A percentile compares a stretch with the other conserved stretches of the same genome.
phyloP scores from a whole-genome alignment of 1,140 invertebrate species.

The Homarus americanus region DNA sequence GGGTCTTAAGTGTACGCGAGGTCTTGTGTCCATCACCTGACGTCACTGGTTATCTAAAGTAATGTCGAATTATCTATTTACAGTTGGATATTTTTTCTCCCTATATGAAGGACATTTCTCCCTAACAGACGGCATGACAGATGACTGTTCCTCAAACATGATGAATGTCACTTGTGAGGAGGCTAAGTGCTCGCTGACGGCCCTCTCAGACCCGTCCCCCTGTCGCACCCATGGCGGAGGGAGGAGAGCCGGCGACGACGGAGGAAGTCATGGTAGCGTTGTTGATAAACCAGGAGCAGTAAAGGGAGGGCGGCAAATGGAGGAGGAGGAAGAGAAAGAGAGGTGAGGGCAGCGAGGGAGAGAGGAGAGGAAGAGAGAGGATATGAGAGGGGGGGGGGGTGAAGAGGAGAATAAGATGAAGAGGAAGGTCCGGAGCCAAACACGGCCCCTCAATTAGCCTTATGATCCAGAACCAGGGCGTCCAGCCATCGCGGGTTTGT shows the following conservation, averaged over 20 bases:
- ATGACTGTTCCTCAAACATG: background rate
- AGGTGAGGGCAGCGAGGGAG: background rate
- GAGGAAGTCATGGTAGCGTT: conserved; percentile 43
- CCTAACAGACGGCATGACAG: background rate
- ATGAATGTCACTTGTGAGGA: background rate
- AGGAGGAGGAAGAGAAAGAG: background rate
- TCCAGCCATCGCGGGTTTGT: conserved; percentile 49
- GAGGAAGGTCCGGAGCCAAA: conserved; percentile 28
- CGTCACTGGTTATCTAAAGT: too few species aligned
- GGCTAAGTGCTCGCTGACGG: conserved; percentile 1
- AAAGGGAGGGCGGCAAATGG: background rate
- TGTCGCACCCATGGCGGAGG: background rate
- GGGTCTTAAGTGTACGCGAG: too few species aligned
- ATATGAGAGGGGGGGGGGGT: conserved; percentile 13
- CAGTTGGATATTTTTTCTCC: background rate
- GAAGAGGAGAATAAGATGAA: conserved; percentile 5
- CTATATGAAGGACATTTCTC: background rate
- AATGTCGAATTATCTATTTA: too few species aligned
- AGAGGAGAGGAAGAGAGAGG: conserved; percentile 7
- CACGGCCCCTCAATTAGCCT: conserved; percentile 66
- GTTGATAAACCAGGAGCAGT: conserved; percentile 37
- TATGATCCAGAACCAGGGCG: conserved; percentile 59
- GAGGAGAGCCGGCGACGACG: background rate
- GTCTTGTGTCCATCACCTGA: too few species aligned
- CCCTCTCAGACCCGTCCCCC: background rate